phyloP scores from a whole-genome alignment of 2,113 vertebrate genomes.

The Jacana jacana region DNA sequence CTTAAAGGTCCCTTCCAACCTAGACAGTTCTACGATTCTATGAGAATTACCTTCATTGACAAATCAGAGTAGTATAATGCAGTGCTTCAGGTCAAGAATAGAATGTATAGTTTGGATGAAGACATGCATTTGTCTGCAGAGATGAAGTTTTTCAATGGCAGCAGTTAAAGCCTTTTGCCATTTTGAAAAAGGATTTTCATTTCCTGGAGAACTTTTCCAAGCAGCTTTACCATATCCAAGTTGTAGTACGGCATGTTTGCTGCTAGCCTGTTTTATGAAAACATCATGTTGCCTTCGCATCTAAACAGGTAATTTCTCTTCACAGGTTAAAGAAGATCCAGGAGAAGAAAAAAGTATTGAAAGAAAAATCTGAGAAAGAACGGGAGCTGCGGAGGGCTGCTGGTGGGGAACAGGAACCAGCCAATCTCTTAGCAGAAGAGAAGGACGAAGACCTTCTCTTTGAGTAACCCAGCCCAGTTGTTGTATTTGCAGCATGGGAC shows the following conservation, averaged over 20 bases:
- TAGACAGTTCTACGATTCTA: no score
- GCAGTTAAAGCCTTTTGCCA: background rate
- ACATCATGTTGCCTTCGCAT: background rate
- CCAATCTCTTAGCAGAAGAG: slow-evolving; percentile 91
- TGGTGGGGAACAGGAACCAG: slow-evolving; percentile 82
- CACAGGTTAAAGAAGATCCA: slow-evolving; percentile 97
- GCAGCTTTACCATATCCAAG: background rate
- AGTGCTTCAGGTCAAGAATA: background rate
- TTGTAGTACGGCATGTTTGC: background rate
- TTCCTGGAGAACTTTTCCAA: background rate
- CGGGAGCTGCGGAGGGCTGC: slow-evolving; percentile 78
- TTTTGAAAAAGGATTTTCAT: background rate
- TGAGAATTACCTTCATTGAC: background rate
- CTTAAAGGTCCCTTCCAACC: no score
- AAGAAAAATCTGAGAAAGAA: slow-evolving; percentile 86
- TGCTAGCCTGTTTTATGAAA: background rate
- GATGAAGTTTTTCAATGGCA: background rate
- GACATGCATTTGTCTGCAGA: background rate
- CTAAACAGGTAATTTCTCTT: background rate
- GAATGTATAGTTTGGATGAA: background rate
- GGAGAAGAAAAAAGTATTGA: slow-evolving; percentile 97
- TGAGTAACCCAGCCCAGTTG: slow-evolving; percentile 74
- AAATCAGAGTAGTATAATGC: background rate
- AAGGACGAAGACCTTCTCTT: slow-evolving; percentile 95
- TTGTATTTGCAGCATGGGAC: background rate